phyloP scores from a whole-genome alignment of 2,888 invertebrate species.

The Taphrorychus bicolor region DNA sequence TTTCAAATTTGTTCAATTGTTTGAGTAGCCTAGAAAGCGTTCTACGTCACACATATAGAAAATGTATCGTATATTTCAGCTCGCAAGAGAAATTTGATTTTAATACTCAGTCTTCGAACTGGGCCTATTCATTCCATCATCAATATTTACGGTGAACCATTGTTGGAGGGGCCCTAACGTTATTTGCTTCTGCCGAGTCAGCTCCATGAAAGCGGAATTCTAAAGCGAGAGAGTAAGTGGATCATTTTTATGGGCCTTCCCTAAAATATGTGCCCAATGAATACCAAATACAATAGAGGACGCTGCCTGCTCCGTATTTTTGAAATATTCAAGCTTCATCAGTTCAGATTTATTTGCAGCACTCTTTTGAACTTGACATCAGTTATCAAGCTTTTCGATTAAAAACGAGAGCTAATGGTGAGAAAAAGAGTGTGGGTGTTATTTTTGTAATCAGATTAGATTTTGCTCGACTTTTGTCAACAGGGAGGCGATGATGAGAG shows the following conservation, averaged over 20 bases:
- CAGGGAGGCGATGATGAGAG: no score
- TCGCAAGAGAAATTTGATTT: background rate
- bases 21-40: background rate
- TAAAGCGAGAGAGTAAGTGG: slow-evolving; percentile 16
- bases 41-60: background rate
- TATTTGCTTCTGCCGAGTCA: slow-evolving; percentile 16
- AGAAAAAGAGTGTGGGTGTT: no score
- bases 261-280: slow-evolving; percentile 14
- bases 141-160: slow-evolving; percentile 16
- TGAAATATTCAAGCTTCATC: slow-evolving; percentile 9
- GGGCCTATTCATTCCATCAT: slow-evolving; percentile 3
- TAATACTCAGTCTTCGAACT: slow-evolving; percentile 1
- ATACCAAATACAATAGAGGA: slow-evolving; percentile 13
- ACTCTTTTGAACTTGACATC: background rate
- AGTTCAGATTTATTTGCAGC: background rate
- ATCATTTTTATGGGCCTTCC: slow-evolving; percentile 17
- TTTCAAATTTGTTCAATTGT: background rate
- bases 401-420: no score
- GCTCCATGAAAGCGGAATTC: slow-evolving; percentile 14
- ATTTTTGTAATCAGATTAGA: no score
- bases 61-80: background rate
- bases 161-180: slow-evolving; percentile 14
- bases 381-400: no score
- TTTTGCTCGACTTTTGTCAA: no score
- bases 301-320: slow-evolving; percentile 1